Evolutionary conservation across 1,140 invertebrate genomes (phyloP).

Genomic region (Lepidostoma basale): DNA sequence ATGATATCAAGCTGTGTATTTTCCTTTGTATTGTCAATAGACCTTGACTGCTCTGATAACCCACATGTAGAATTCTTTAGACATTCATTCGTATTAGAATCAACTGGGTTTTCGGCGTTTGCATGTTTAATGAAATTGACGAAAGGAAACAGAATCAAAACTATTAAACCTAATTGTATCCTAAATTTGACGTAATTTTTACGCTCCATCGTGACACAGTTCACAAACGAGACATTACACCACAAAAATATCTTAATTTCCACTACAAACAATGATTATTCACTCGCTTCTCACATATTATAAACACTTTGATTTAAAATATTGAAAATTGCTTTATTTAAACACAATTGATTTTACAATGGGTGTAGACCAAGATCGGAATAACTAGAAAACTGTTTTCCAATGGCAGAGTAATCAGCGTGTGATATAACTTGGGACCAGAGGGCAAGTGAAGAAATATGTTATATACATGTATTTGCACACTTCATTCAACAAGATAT

Average conservation of each 20-base stretch:
- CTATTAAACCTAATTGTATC: neutral
- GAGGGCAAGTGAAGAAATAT: conserved; percentile 25
- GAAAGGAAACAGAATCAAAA: conserved; percentile 2
- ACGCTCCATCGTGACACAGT: neutral
- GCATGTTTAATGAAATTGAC: neutral
- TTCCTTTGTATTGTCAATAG: conserved; percentile 13
- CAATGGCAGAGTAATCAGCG: neutral
- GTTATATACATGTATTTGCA: neutral
- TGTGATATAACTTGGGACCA: conserved; percentile 9
- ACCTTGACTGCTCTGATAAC: conserved; percentile 31
- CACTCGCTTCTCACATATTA: too few relatives aligned
- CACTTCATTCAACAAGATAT: conserved; percentile 16
- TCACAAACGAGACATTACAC: neutral
- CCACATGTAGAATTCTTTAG: conserved; percentile 4
- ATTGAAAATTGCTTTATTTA: too few relatives aligned
- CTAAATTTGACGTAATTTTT: conserved; percentile 3
- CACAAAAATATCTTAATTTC: too few relatives aligned
- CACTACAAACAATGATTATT: too few relatives aligned
- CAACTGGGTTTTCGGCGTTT: neutral
- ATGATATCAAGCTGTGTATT: conserved; percentile 3
- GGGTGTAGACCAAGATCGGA: too few relatives aligned
- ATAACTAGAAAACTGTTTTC: neutral
- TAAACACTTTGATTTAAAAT: neutral
- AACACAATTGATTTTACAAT: too few relatives aligned
- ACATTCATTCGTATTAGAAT: neutral